These are phyloP conservation scores for Phylloscopus trochiloides DNA, from an alignment of 2,113 vertebrate species.

Conservation along the genomic window DNA sequence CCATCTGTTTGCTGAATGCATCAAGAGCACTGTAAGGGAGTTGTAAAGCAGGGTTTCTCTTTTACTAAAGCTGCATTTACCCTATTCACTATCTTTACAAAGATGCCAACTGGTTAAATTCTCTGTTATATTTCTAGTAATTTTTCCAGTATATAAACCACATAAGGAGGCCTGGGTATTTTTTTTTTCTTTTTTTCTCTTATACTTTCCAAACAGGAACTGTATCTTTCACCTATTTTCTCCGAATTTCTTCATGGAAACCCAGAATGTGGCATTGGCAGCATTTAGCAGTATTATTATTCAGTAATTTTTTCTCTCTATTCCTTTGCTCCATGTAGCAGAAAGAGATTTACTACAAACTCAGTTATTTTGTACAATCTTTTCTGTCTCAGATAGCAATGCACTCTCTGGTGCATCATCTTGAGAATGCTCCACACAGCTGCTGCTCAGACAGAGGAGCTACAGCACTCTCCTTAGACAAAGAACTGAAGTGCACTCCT, in stretches of 20 bases:
- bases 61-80: neutral
- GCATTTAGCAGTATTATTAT: neutral
- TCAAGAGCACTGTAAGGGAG: neutral
- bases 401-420: neutral
- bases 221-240: neutral
- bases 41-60: neutral
- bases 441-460: neutral
- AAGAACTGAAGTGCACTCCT: neutral
- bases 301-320: neutral
- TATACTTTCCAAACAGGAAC: neutral
- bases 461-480: fast-evolving
- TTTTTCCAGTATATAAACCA: neutral
- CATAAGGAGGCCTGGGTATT: neutral
- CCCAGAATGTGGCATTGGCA: neutral
- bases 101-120: neutral
- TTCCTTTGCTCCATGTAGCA: neutral
- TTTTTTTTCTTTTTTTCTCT: neutral
- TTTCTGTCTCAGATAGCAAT: neutral
- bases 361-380: neutral
- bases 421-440: neutral
- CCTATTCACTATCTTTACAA: neutral
- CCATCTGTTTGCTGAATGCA: neutral
- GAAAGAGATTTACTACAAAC: neutral
- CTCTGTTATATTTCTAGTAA: neutral
- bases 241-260: neutral